phyloP scores from a whole-genome alignment of 2,888 invertebrate species.

The Lochmaea crataegi region DNA sequence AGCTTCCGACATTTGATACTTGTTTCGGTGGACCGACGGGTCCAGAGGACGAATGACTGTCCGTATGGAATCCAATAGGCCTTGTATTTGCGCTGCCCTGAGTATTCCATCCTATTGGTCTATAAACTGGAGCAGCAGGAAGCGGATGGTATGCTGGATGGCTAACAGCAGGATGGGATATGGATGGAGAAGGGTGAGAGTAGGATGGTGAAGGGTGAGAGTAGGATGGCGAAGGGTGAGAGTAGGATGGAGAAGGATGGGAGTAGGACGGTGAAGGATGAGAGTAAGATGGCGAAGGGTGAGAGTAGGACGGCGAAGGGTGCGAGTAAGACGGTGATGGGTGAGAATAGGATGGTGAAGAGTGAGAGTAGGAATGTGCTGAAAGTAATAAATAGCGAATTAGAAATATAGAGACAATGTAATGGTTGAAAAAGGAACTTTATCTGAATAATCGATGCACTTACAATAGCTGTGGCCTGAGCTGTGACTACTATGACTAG shows the following conservation, averaged over 20 bases:
- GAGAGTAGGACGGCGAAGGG: conserved; percentile 25
- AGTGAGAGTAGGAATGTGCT: conserved; percentile 31
- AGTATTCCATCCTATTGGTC: conserved; percentile 32
- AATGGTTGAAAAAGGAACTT: too few relatives aligned
- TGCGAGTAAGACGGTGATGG: conserved; percentile 26
- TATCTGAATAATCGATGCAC: background rate
- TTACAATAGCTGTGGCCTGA: conserved; percentile 24
- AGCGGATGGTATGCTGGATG: conserved; percentile 30
- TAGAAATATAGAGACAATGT: too few relatives aligned
- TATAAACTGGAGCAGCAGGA: conserved; percentile 31
- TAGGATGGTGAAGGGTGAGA: conserved; percentile 28
- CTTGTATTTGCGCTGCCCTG: conserved; percentile 21
- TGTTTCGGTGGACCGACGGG: conserved; percentile 39
- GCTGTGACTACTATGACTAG: background rate
- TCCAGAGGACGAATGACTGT: conserved; percentile 19
- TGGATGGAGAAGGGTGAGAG: conserved; percentile 29
- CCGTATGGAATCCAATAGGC: conserved; percentile 12
- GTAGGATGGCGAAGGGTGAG: conserved; percentile 31
- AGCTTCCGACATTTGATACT: conserved; percentile 25
- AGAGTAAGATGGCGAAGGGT: conserved; percentile 22
- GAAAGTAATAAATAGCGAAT: conserved; percentile 11
- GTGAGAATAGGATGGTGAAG: conserved; percentile 28
- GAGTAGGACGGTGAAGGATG: conserved; percentile 37
- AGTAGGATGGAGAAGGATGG: conserved; percentile 35
- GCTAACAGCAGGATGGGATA: conserved; percentile 24